phyloP scores from a whole-genome alignment of 2,113 vertebrate species.

The Mormyrus iriodes region DNA sequence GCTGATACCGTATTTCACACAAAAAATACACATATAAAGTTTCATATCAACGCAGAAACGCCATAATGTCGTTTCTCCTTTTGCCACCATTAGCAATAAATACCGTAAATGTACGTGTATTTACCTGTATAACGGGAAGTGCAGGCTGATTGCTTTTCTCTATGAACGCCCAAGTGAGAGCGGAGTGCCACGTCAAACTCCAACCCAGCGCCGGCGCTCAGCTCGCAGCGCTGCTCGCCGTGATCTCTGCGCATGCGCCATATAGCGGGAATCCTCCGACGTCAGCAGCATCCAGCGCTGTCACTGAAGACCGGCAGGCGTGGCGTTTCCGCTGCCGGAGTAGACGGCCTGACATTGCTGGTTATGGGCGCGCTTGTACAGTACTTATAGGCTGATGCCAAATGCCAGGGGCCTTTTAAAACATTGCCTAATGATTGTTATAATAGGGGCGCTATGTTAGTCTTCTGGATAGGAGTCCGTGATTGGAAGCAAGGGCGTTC shows the following conservation, averaged over 20 bases:
- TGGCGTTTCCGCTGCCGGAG: background rate
- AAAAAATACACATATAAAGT: background rate
- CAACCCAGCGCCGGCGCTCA: conserved; percentile 42
- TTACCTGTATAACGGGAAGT: conserved; percentile 49
- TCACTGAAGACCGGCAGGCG: background rate
- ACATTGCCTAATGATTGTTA: background rate
- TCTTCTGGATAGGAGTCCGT: too few relatives aligned
- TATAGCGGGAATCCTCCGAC: conserved; percentile 46
- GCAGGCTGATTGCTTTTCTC: conserved; percentile 24
- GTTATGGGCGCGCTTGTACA: background rate
- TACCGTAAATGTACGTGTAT: background rate
- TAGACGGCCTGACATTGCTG: background rate
- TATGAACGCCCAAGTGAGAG: conserved; percentile 27
- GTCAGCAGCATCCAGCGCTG: conserved; percentile 47
- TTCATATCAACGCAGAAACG: background rate
- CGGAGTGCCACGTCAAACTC: conserved; percentile 73
- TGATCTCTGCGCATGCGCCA: conserved; percentile 49
- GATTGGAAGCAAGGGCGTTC: too few relatives aligned
- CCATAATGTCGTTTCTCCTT: background rate
- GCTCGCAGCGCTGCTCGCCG: conserved; percentile 4
- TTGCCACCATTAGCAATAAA: background rate
- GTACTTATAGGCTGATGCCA: background rate
- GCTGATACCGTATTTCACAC: background rate
- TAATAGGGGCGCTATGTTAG: background rate
- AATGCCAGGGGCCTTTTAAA: background rate